phyloP scores from a whole-genome alignment of 2,113 vertebrate species.

The Corythornis madagascariensis region DNA sequence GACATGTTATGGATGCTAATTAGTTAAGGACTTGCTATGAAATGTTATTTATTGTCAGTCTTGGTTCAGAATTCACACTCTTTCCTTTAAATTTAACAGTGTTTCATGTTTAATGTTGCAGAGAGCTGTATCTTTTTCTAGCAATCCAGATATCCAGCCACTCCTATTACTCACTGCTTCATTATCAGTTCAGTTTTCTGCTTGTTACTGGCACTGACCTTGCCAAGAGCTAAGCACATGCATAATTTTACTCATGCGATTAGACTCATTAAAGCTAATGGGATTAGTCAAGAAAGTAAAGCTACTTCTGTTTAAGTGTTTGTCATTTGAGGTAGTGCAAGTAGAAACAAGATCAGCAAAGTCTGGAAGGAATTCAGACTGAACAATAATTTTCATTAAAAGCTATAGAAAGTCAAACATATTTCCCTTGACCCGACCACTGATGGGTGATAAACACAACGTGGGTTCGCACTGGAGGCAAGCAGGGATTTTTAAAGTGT shows the following conservation, averaged over 20 bases:
- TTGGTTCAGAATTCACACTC: background rate
- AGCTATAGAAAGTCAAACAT: background rate
- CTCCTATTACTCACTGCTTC: background rate
- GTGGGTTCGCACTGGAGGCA: background rate
- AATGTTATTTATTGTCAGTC: background rate
- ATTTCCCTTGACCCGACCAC: background rate
- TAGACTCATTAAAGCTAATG: conserved; percentile 54
- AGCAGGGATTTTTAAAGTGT: background rate
- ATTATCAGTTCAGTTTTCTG: conserved; percentile 48
- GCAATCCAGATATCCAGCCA: background rate
- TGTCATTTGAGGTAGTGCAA: background rate
- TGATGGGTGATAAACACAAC: background rate
- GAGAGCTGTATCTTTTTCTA: background rate
- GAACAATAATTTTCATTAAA: background rate
- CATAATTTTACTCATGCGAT: conserved; percentile 35
- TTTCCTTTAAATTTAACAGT: background rate
- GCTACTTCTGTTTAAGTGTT: conserved; percentile 39
- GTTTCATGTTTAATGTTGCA: background rate
- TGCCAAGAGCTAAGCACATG: conserved; percentile 41
- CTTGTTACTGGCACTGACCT: conserved; percentile 40
- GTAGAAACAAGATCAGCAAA: conserved; percentile 1
- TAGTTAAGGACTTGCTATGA: background rate
- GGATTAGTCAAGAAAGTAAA: conserved; percentile 58
- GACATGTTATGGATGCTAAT: background rate
- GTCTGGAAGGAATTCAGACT: background rate